Conservation (phyloP, 2,797 vertebrate species). For the Strix occidentalis region DNA sequence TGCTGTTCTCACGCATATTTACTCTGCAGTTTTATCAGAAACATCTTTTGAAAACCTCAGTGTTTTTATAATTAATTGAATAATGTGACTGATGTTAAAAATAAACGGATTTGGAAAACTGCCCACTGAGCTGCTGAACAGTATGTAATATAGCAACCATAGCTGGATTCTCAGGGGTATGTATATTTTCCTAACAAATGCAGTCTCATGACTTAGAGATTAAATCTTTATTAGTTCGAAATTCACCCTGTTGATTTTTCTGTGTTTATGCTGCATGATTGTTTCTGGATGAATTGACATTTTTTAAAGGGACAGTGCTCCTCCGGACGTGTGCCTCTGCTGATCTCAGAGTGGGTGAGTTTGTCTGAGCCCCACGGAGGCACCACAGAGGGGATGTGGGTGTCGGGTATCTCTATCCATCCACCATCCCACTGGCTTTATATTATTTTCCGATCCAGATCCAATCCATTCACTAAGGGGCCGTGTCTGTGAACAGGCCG, state of each 20-base stretch:
- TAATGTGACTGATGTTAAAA: slow-evolving; percentile 58
- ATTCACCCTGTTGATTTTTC: slow-evolving; percentile 52
- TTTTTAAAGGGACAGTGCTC: neutral
- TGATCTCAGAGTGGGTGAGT: neutral
- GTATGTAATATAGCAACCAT: neutral
- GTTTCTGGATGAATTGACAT: neutral
- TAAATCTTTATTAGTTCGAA: slow-evolving; percentile 36
- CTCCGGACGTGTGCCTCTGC: fast-evolving
- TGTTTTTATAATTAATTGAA: slow-evolving; percentile 65
- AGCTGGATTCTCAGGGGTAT: slow-evolving; percentile 14
- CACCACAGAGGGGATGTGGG: neutral
- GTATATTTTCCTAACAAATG: slow-evolving; percentile 36
- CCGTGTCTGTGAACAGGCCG: neutral
- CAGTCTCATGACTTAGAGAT: slow-evolving; percentile 42
- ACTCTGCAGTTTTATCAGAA: slow-evolving; percentile 25
- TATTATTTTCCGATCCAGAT: neutral
- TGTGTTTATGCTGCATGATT: slow-evolving; percentile 12
- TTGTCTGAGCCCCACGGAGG: neutral
- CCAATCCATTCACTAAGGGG: neutral
- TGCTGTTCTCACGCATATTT: slow-evolving; percentile 41
- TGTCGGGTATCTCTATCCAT: neutral
- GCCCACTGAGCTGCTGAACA: slow-evolving; percentile 18
- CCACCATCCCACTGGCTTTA: neutral
- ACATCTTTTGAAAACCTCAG: slow-evolving; percentile 39
- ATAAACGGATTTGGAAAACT: slow-evolving; percentile 44